A percentile compares a stretch with the other conserved stretches of the same genome.
phyloP scores from a whole-genome alignment of 2,888 invertebrate genomes.

The Dione juno region DNA sequence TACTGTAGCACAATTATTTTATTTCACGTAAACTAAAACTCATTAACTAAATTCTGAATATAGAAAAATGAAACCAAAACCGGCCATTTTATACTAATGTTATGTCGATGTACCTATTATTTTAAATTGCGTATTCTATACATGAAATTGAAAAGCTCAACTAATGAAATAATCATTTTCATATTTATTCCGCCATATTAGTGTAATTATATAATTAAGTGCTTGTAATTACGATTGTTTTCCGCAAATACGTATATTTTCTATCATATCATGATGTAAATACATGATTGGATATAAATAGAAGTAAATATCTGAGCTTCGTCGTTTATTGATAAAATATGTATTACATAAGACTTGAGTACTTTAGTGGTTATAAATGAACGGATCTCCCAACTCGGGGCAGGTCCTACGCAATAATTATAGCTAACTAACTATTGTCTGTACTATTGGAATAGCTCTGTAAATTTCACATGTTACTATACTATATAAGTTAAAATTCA shows the following conservation, averaged over 20 bases:
- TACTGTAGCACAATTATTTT: slow-evolving; percentile 33
- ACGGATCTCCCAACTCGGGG: slow-evolving; percentile 65
- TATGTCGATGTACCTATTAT: slow-evolving; percentile 37
- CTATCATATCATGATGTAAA: slow-evolving; percentile 81
- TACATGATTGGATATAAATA: slow-evolving; percentile 73
- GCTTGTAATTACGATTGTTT: slow-evolving; percentile 62
- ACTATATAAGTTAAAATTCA: slow-evolving; percentile 76
- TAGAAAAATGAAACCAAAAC: slow-evolving; percentile 44
- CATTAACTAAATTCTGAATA: slow-evolving; percentile 36
- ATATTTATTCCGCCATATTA: slow-evolving; percentile 41
- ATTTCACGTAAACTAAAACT: slow-evolving; percentile 12
- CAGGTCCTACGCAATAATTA: slow-evolving; percentile 81
- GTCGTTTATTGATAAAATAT: slow-evolving; percentile 70
- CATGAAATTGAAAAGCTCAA: slow-evolving; percentile 43
- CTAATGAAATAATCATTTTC: slow-evolving; percentile 39
- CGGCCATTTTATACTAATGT: slow-evolving; percentile 48
- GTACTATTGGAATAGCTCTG: slow-evolving; percentile 78
- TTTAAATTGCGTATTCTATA: slow-evolving; percentile 35
- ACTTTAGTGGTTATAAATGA: slow-evolving; percentile 68
- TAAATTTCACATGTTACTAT: slow-evolving; percentile 82
- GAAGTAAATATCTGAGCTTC: slow-evolving; percentile 82
- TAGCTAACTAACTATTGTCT: slow-evolving; percentile 78
- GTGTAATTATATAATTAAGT: slow-evolving; percentile 56
- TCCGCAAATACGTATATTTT: slow-evolving; percentile 67
- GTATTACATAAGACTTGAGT: slow-evolving; percentile 74